Percentiles rank a stretch among this genome's conserved stretches.
phyloP scores from a whole-genome alignment of 2,113 vertebrate genomes.

The Litocranius walleri region DNA sequence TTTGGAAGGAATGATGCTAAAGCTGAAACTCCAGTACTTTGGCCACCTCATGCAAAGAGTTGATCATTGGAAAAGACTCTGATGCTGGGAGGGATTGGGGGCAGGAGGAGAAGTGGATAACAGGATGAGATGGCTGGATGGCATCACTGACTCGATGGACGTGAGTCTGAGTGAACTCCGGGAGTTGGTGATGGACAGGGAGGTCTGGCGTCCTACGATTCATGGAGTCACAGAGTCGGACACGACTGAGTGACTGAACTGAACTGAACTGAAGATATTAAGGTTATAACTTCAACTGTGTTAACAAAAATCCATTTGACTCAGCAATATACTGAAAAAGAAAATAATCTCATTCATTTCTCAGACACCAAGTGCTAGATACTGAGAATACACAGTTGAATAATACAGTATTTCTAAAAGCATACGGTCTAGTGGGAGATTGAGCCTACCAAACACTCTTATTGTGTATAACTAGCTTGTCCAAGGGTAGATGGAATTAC shows the following conservation, averaged over 20 bases:
- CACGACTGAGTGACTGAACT: too few species aligned
- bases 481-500: neutral
- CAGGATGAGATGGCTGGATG: too few species aligned
- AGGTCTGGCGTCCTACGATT: too few species aligned
- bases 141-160: too few species aligned
- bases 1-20: too few species aligned
- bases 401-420: neutral
- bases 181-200: too few species aligned
- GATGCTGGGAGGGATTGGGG: too few species aligned
- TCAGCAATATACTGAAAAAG: neutral
- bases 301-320: neutral
- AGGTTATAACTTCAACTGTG: neutral
- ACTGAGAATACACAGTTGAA: neutral
- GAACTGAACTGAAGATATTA: neutral
- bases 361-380: neutral
- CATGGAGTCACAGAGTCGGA: fast-evolving
- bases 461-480: neutral
- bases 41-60: too few species aligned
- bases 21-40: too few species aligned
- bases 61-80: too few species aligned
- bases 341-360: neutral
- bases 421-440: neutral
- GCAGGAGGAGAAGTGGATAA: too few species aligned
- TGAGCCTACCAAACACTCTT: neutral
- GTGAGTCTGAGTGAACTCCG: too few species aligned